These are phyloP conservation scores for Pediacus dermestoides DNA, from an alignment of 2,888 invertebrate species.

Conservation along the genomic window DNA sequence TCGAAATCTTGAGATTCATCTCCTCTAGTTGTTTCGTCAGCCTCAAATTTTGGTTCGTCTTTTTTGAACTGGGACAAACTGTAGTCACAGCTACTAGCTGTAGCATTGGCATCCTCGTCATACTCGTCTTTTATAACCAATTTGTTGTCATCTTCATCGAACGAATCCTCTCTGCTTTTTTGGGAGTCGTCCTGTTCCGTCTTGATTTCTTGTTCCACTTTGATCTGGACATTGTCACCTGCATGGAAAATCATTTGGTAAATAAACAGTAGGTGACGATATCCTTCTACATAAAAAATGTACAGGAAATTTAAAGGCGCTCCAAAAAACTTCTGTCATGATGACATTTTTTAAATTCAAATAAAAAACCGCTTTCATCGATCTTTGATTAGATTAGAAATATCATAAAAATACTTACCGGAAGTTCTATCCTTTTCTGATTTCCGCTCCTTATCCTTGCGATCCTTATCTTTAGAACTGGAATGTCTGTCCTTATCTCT, in stretches of 20 bases:
- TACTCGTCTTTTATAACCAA: constrained; percentile 46
- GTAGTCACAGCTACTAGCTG: constrained; percentile 68
- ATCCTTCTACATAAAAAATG: no score
- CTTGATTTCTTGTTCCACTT: constrained; percentile 12
- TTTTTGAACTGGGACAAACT: constrained; percentile 64
- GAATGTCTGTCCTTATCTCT: constrained; percentile 34
- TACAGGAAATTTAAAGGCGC: no score
- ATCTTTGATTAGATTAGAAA: no score
- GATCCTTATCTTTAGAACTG: constrained; percentile 57
- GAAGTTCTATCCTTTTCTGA: constrained; percentile 33
- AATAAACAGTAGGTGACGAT: no score
- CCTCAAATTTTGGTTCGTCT: constrained; percentile 49
- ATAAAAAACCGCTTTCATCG: no score
- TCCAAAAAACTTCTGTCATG: no score
- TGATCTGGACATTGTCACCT: constrained; percentile 15
- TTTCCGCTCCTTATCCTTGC: constrained; percentile 48
- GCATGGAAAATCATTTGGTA: no score
- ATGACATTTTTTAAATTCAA: no score
- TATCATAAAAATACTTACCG: constrained; percentile 16
- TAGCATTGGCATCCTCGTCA: constrained; percentile 34
- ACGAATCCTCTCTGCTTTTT: constrained; percentile 37
- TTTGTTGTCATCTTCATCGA: constrained; percentile 47
- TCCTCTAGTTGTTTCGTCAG: constrained; percentile 34
- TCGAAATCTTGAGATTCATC: constrained; percentile 34
- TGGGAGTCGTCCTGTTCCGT: no score